Evolutionary conservation across 2,113 vertebrate genomes (phyloP), one percentile per base, ranked within the genome.

Genomic region (Onychostoma macrolepis): DNA sequence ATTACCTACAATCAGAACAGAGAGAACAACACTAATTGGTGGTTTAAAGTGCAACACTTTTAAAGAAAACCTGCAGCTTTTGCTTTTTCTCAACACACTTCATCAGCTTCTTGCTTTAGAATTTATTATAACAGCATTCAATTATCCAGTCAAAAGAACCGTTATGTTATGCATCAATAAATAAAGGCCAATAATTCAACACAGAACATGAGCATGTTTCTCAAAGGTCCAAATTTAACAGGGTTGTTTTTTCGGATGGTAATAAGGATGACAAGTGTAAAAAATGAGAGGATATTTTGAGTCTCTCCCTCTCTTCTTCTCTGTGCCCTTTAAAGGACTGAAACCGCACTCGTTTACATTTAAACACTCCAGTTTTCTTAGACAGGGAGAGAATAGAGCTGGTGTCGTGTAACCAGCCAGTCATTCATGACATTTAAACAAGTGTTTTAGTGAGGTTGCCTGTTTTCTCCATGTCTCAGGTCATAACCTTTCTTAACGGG

Each of bases 1-100:
- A 90, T 98, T 97, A 88, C 97, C 98, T 99, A 93, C 0, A 28
- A 80, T 15, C 8, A 72, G 33, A 9, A 15, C 10, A 76, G 2
- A 84, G 9, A 69, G 43, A 26, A 15, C 53, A 61, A 11, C 58
- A 41, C 56, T 84, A 80, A 24, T 0, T 24, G 2, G 33, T 24
- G 30, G 6, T 56, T n/a, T 71, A 21, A 4, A 38, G 26, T 6
- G 11, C 11, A 26, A 63, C n/a, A n/a, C 56, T 58, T 9, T 2
- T 58, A 58, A n/a, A 61, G 58, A 11, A 69, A 81, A 77, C 19
- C 48, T 56, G 71, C 48, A 53, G 15, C 11, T 76, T 81, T 50
- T 26, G 28, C 65, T 53, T 85, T 28, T 76, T 67, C 38, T 77
- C 78, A 76, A 78, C 45, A 79, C 50, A 36, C 19, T 36, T 36